Percentiles rank a stretch among this genome's conserved stretches.
phyloP scores from a whole-genome alignment of 2,888 invertebrate species.

The Kryphioiulus occultus region DNA sequence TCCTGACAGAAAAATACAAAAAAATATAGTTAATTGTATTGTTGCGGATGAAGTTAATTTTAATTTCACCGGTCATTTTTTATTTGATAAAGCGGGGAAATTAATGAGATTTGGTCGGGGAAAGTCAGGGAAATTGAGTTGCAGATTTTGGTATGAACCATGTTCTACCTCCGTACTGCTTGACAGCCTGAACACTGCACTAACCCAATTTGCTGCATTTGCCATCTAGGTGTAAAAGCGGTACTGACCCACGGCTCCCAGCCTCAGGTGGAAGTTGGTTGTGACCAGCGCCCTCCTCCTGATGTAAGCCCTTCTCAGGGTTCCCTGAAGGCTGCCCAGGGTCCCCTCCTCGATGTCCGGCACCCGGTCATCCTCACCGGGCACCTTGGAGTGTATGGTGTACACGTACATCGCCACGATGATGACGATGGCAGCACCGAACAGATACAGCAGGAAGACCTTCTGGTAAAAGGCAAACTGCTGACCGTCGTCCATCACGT shows the following conservation, averaged over 20 bases:
- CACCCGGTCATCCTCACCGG: not conserved
- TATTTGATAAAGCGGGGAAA: too few relatives aligned
- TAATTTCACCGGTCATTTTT: too few relatives aligned
- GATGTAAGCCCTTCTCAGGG: constrained; percentile 67
- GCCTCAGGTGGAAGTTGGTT: constrained; percentile 63
- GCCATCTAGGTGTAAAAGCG: not conserved
- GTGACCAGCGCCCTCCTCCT: constrained; percentile 65
- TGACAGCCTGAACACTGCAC: too few relatives aligned
- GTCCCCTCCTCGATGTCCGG: constrained; percentile 43
- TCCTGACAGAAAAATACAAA: too few relatives aligned
- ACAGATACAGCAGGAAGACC: constrained; percentile 43
- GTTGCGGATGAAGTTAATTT: too few relatives aligned
- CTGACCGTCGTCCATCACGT: constrained; percentile 68
- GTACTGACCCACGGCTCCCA: constrained; percentile 61
- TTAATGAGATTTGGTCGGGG: too few relatives aligned
- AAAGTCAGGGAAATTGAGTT: too few relatives aligned
- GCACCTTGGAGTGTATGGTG: constrained; percentile 42
- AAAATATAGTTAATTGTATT: too few relatives aligned
- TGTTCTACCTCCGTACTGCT: too few relatives aligned
- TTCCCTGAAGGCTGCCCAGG: constrained; percentile 59
- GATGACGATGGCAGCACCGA: constrained; percentile 48
- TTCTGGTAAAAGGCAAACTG: constrained; percentile 60
- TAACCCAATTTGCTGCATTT: too few relatives aligned
- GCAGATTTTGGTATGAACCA: too few relatives aligned
- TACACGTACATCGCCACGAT: constrained; percentile 48